Percentiles rank a stretch among this genome's conserved stretches.
These are phyloP conservation scores for Ostrea denselamellosa DNA, from an alignment of 1,140 invertebrate species.

Conservation along the genomic window DNA sequence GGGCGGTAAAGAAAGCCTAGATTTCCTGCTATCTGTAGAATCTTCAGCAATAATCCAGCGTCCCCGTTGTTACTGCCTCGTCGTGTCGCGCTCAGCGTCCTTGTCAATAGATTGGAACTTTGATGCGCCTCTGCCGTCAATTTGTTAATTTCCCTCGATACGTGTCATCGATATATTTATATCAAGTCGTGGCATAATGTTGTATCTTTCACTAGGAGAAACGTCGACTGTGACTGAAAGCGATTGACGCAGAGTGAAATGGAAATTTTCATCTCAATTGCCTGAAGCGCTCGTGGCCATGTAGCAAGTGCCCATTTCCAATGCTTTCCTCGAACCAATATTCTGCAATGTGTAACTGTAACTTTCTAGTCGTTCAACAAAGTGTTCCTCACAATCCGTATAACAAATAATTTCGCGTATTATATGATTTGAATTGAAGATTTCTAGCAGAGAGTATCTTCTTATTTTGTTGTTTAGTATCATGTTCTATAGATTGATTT, in stretches of 20 bases:
- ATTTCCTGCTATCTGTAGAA: neutral
- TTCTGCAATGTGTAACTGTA: neutral
- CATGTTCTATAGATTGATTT: no score
- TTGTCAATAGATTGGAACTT: conserved; percentile 8
- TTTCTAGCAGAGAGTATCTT: no score
- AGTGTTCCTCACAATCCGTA: neutral
- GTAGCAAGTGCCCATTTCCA: neutral
- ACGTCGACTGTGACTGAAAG: conserved; percentile 23
- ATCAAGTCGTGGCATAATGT: conserved; percentile 33
- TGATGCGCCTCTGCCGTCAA: conserved; percentile 31
- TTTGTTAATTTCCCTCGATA: conserved; percentile 38
- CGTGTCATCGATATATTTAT: conserved; percentile 34
- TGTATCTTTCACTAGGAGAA: conserved; percentile 33
- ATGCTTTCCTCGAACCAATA: neutral
- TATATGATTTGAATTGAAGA: no score
- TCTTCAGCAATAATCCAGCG: neutral
- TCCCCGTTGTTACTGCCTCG: neutral
- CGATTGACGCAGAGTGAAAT: conserved; percentile 3
- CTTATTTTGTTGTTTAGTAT: no score
- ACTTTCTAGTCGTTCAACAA: neutral
- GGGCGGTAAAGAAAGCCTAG: neutral
- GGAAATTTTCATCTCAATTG: conserved; percentile 24
- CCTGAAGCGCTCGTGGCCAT: neutral
- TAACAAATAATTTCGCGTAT: no score
- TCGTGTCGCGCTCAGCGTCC: neutral